Evolutionary conservation across 2,888 invertebrate genomes (phyloP).

Genomic region (Euproctis similis): DNA sequence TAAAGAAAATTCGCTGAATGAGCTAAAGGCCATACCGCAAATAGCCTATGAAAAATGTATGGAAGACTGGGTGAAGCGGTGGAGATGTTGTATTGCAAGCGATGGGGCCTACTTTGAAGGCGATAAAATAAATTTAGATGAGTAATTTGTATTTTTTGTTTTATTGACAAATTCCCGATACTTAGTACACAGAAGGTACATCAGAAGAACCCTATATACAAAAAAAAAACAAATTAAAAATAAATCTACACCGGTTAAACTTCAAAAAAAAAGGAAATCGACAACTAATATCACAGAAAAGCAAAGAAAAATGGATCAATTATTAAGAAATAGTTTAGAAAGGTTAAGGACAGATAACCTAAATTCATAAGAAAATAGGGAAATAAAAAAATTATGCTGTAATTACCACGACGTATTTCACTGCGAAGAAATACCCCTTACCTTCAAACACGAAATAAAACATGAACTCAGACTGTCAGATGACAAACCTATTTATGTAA

Average conservation of each 20-base stretch:
- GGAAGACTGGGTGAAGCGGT: too few relatives aligned
- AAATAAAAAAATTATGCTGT: conserved; percentile 22
- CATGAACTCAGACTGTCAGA: conserved; percentile 31
- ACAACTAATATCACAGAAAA: background rate
- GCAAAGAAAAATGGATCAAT: conserved; percentile 1
- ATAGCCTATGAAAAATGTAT: too few relatives aligned
- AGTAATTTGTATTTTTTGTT: conserved; percentile 9
- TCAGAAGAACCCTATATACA: conserved; percentile 4
- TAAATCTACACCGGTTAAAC: too few relatives aligned
- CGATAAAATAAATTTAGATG: too few relatives aligned
- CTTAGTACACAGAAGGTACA: too few relatives aligned
- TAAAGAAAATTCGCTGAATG: too few relatives aligned
- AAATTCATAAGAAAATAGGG: conserved; percentile 27
- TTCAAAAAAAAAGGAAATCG: too few relatives aligned
- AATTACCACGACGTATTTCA: conserved; percentile 33
- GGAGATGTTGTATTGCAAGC: too few relatives aligned
- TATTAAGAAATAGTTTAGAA: conserved; percentile 11
- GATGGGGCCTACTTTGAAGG: too few relatives aligned
- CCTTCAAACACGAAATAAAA: conserved; percentile 28
- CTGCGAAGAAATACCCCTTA: conserved; percentile 25
- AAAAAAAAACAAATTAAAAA: too few relatives aligned
- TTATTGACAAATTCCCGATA: too few relatives aligned
- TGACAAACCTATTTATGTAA: conserved; percentile 16
- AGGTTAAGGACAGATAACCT: conserved; percentile 16
- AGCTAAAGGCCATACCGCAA: too few relatives aligned